A percentile compares a stretch with the other conserved stretches of the same genome.
Evolutionary conservation across 2,888 invertebrate genomes (phyloP).

Genomic region (Choristoneura rosaceana): DNA sequence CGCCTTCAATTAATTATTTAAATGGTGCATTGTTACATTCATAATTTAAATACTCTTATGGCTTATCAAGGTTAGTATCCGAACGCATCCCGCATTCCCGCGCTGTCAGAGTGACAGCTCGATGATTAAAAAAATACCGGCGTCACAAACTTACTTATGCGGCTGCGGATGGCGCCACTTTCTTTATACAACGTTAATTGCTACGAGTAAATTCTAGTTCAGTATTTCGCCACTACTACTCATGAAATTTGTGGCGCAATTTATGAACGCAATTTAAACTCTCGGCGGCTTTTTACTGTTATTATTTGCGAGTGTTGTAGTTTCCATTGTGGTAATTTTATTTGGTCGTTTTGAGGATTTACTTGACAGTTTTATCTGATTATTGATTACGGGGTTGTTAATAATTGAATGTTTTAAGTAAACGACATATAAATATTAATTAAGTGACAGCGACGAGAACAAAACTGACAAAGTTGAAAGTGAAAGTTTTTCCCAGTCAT

Average conservation of each 20-base stretch:
- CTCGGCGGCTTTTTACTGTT: constrained; percentile 22
- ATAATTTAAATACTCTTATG: constrained; percentile 43
- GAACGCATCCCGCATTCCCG: constrained; percentile 44
- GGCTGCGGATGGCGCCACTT: constrained; percentile 6
- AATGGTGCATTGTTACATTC: constrained; percentile 44
- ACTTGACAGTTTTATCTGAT: constrained; percentile 32
- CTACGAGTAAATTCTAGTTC: constrained; percentile 4
- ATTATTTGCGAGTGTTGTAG: constrained; percentile 36
- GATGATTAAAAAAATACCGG: constrained; percentile 22
- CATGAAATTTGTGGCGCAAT: constrained; percentile 20
- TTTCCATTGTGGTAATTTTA: constrained; percentile 32
- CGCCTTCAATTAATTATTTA: constrained; percentile 20
- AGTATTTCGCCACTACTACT: neutral
- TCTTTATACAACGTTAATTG: neutral
- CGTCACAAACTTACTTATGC: neutral
- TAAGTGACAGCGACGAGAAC: no score
- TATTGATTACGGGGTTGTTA: constrained; percentile 1
- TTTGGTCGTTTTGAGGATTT: constrained; percentile 27
- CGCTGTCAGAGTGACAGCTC: constrained; percentile 41
- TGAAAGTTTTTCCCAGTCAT: no score
- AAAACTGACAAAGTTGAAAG: no score
- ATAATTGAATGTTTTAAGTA: constrained; percentile 14
- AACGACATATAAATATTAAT: neutral
- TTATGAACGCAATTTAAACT: constrained; percentile 14
- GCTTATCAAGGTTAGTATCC: constrained; percentile 47